Conservation (phyloP, 2,888 invertebrate genomes). For the Ellobium chinense region DNA sequence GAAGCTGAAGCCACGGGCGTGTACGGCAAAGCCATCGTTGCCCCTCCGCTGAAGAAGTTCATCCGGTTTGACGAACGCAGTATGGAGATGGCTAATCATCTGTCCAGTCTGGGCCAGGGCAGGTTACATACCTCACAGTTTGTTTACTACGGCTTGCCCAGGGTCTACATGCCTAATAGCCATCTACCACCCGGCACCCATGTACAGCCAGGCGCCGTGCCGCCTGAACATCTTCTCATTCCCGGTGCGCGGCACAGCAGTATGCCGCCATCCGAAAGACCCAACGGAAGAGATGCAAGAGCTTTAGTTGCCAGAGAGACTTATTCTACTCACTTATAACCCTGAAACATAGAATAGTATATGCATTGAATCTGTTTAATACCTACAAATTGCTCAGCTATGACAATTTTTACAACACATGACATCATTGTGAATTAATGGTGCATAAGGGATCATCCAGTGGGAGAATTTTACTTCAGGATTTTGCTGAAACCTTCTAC, state of each 20-base stretch:
- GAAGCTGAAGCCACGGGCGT: slow-evolving; percentile 23
- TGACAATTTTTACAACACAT: too few species aligned
- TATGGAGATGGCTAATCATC: slow-evolving; percentile 20
- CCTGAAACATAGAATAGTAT: too few species aligned
- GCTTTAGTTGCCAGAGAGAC: too few species aligned
- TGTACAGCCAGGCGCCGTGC: neutral
- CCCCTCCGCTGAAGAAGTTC: slow-evolving; percentile 47
- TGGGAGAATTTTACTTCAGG: too few species aligned
- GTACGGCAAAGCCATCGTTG: slow-evolving; percentile 46
- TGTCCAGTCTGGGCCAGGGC: slow-evolving; percentile 44
- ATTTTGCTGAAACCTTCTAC: too few species aligned
- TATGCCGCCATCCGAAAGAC: neutral
- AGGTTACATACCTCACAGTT: slow-evolving; percentile 47
- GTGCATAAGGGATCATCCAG: too few species aligned
- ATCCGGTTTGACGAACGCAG: slow-evolving; percentile 45
- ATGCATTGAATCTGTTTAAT: too few species aligned
- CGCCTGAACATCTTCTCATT: neutral
- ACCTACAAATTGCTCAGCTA: too few species aligned
- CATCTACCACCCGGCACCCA: neutral
- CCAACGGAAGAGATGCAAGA: too few species aligned
- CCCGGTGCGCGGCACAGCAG: neutral
- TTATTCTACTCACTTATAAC: too few species aligned
- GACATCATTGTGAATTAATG: too few species aligned
- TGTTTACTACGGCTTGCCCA: slow-evolving; percentile 51
- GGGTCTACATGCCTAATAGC: slow-evolving; percentile 41